phyloP scores from a whole-genome alignment of 2,113 vertebrate species.

The Morone saxatilis region DNA sequence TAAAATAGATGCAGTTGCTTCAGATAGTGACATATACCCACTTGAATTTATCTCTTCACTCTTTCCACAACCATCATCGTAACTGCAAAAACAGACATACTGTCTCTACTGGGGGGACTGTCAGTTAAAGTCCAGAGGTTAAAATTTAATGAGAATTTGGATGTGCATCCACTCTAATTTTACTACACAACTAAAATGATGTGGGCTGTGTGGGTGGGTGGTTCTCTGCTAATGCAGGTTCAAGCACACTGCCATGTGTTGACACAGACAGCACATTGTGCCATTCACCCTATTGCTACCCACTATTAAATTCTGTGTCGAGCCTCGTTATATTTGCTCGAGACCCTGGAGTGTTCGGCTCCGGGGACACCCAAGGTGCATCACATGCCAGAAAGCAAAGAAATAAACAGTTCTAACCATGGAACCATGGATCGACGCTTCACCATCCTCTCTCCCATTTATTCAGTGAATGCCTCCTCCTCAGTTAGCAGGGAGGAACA shows the following conservation, averaged over 20 bases:
- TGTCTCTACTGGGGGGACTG: constrained; percentile 30
- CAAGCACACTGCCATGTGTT: constrained; percentile 39
- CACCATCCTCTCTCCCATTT: constrained; percentile 34
- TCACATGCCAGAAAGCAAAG: constrained; percentile 35
- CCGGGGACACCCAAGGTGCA: constrained; percentile 42
- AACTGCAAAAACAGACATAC: constrained; percentile 21
- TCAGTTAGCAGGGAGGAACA: constrained; percentile 39
- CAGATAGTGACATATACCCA: constrained; percentile 12
- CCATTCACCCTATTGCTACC: constrained; percentile 28
- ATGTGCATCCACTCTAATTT: constrained; percentile 46
- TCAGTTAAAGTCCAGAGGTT: constrained; percentile 47
- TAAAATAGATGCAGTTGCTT: constrained; percentile 13
- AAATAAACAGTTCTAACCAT: constrained; percentile 49
- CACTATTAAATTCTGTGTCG: constrained; percentile 47
- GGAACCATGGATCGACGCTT: constrained; percentile 50
- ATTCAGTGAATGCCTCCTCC: constrained; percentile 37
- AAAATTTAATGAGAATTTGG: constrained; percentile 59
- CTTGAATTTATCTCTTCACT: constrained; percentile 2
- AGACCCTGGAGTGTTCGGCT: constrained; percentile 43
- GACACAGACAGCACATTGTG: constrained; percentile 42
- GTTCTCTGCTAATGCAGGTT: constrained; percentile 31
- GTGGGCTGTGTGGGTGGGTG: constrained; percentile 30
- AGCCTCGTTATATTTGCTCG: constrained; percentile 53
- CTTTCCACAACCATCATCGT: constrained; percentile 24
- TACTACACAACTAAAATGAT: constrained; percentile 31